Percentiles rank a stretch among this genome's conserved stretches.
Evolutionary conservation across 1,140 invertebrate species (phyloP).

Genomic region (Sycobia sp.): DNA sequence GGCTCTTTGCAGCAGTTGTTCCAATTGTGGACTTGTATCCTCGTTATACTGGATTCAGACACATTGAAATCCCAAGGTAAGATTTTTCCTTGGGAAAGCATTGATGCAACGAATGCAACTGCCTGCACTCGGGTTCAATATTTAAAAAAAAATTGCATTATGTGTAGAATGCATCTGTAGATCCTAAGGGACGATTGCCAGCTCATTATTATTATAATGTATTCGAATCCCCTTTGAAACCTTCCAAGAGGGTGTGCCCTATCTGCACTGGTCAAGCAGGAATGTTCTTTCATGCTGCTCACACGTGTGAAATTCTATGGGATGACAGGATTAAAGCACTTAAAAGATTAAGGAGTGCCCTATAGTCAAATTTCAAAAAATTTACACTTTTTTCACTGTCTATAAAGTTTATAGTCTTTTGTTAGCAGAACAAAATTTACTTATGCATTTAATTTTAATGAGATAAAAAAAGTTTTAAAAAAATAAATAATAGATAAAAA

Average conservation of each 20-base stretch:
- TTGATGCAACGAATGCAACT: conserved; percentile 22
- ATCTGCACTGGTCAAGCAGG: conserved; percentile 47
- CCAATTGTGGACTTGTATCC: conserved; percentile 96
- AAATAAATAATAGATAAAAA: too few species aligned
- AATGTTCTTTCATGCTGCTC: conserved; percentile 32
- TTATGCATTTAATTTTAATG: too few species aligned
- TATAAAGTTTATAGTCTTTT: conserved; percentile 1
- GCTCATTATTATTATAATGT: conserved; percentile 45
- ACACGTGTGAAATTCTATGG: conserved; percentile 33
- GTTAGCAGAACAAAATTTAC: too few species aligned
- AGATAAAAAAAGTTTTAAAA: too few species aligned
- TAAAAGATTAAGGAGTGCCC: conserved; percentile 31
- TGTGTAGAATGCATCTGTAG: conserved; percentile 36
- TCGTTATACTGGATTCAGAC: conserved; percentile 90
- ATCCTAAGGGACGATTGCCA: conserved; percentile 39
- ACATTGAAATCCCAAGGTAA: conserved; percentile 95
- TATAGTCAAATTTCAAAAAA: conserved; percentile 36
- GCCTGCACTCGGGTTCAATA: conserved; percentile 20
- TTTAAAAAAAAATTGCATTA: conserved; percentile 47
- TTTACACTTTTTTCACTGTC: conserved; percentile 19
- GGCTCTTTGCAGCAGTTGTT: conserved; percentile 90
- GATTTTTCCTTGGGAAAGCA: conserved; percentile 44
- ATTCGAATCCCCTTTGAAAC: conserved; percentile 38
- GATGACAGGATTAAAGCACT: conserved; percentile 36
- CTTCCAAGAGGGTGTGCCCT: conserved; percentile 39